These are phyloP conservation scores for Delphinapterus leucas DNA, from an alignment of 2,113 vertebrate genomes.

Conservation along the genomic window DNA sequence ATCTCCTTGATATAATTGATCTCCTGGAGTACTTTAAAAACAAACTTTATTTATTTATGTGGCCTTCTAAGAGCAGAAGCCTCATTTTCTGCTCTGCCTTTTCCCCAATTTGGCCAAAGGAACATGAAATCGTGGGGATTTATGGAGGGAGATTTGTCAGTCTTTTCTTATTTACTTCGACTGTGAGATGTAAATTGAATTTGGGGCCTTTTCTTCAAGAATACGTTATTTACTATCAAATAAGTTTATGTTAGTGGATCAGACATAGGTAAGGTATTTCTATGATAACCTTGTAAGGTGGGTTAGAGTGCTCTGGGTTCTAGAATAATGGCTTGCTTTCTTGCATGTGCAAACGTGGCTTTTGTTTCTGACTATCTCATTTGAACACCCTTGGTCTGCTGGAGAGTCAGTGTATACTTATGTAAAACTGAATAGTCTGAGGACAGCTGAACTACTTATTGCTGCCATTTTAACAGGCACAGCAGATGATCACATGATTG, in stretches of 20 bases:
- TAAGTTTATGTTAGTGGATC: constrained; percentile 1
- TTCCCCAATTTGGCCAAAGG: neutral
- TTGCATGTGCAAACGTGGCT: neutral
- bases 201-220: constrained; percentile 7
- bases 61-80: neutral
- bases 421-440: neutral
- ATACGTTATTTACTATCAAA: constrained; percentile 39
- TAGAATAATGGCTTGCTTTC: neutral
- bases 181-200: constrained; percentile 52
- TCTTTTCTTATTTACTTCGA: constrained; percentile 43
- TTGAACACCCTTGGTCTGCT: neutral
- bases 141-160: constrained; percentile 33
- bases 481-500: neutral
- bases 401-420: neutral
- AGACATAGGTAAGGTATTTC: neutral
- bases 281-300: neutral
- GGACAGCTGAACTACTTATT: neutral
- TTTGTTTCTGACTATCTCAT: neutral
- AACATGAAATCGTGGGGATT: neutral
- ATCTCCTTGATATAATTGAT: neutral
- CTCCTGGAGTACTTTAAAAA: neutral
- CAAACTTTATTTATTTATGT: neutral
- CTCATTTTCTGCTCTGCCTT: constrained; percentile 24
- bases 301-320: neutral
- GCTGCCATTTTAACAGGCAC: neutral